Evolutionary conservation across 2,113 vertebrate genomes (phyloP).

Genomic region (Xenopus laevis): DNA sequence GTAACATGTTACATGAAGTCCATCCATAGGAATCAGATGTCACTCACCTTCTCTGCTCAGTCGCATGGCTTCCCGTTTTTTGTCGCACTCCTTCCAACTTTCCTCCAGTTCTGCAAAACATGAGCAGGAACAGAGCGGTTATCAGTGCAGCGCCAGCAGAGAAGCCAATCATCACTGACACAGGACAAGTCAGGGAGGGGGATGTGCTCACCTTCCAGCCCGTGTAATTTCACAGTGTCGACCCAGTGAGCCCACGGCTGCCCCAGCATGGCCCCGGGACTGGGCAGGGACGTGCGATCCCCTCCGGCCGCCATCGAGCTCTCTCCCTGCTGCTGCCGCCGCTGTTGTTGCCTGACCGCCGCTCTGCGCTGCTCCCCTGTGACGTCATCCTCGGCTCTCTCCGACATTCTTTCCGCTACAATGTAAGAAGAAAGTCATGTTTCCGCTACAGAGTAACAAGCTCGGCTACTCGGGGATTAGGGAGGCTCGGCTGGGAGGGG

Average conservation of each 20-base stretch:
- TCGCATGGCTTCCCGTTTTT: constrained; percentile 95
- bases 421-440: constrained; percentile 76
- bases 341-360: constrained; percentile 77
- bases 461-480: constrained; percentile 40
- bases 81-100: constrained; percentile 96
- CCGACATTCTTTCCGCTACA: constrained; percentile 99
- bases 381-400: constrained; percentile 96
- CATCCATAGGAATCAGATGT: too few relatives aligned
- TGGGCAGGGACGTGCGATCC: constrained; percentile 91
- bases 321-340: constrained; percentile 70
- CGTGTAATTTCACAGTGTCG: constrained; percentile 88
- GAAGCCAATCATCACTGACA: too few relatives aligned
- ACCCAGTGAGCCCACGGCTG: constrained; percentile 95
- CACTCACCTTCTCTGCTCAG: constrained; percentile 97
- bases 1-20: too few relatives aligned
- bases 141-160: background rate
- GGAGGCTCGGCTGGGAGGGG: background rate
- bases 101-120: constrained; percentile 90
- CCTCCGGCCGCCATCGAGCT: constrained; percentile 76
- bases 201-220: constrained; percentile 83
- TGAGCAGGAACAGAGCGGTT: too few relatives aligned
- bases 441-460: background rate
- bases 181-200: background rate
- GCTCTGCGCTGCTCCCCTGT: constrained; percentile 91
- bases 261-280: constrained; percentile 92